These are phyloP conservation scores for Drosophila funebris DNA, from an alignment of 1,140 invertebrate genomes.

Conservation along the genomic window DNA sequence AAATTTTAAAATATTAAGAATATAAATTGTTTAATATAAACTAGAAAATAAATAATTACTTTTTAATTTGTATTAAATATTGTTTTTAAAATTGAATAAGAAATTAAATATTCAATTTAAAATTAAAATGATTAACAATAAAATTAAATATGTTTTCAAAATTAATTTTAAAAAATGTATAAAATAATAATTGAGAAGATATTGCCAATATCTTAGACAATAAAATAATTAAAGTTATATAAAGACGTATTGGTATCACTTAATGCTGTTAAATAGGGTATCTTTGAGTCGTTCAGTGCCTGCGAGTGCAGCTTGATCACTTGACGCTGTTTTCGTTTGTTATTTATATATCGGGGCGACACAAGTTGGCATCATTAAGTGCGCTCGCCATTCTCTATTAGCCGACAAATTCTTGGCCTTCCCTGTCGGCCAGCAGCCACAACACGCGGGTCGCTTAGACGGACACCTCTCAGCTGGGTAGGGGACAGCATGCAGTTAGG, in stretches of 20 bases:
- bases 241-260: neutral
- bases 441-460: constrained; percentile 41
- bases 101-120: too few relatives aligned
- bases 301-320: neutral
- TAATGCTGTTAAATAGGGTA: neutral
- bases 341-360: constrained; percentile 46
- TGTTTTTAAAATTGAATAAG: too few relatives aligned
- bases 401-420: constrained; percentile 82
- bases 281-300: neutral
- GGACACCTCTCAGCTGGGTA: constrained; percentile 31
- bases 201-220: too few relatives aligned
- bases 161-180: too few relatives aligned
- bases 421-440: constrained; percentile 59
- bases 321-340: constrained; percentile 44
- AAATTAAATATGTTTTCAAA: too few relatives aligned
- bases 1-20: too few relatives aligned
- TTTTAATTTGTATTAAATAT: too few relatives aligned
- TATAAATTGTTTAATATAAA: too few relatives aligned
- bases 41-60: too few relatives aligned
- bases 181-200: too few relatives aligned
- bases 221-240: neutral
- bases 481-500: neutral
- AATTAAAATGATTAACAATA: too few relatives aligned
- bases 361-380: constrained; percentile 81
- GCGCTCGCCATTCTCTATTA: constrained; percentile 81